Evolutionary conservation across 1,140 invertebrate genomes (phyloP), one percentile per base, ranked within the genome.

Genomic region (Orius insidiosus): DNA sequence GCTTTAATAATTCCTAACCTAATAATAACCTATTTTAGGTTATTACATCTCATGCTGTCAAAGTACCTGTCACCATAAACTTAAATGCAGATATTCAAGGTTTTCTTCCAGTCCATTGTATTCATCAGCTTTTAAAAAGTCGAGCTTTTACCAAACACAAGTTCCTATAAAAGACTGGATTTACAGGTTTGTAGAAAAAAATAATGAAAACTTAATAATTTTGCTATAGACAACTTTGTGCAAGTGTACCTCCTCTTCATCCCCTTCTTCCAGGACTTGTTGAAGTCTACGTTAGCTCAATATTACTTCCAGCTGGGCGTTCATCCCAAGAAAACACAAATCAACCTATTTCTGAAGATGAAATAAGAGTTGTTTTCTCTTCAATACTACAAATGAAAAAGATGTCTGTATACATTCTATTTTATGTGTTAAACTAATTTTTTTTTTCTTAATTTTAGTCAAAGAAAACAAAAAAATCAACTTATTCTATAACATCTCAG

Each of bases 101-200:
- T 13, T 97, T 94, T 65, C 63, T 98, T 46, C 93, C 93, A 0
- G 85, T 97, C 16, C 93, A 98, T 63, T 97, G 93, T 60, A 94
- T 98, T 48, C 89, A 95, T 62, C 93, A 97, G 57, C 63, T 97
- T 10, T 65, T 98, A 0, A 94, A 95, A 61, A 94, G 86, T 18
- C 66, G 92, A 56, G 87, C 90, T 3, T 98, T 97, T 59, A 86
- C 89, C 0, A 96, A 96, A 64, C 84, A 98, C 58, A 87, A 61
- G 56, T 56, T 24, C 54, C 56, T 19, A 57, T 58, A 38, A 58
- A 58, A 48, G 54, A 56, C 35, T 58, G 57, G 57, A 58, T 58
- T 42, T 58, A 57, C 44, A 54, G 54, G 55, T 57, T 4, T 5
- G 3, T 3, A 15, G n/a, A n/a, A n/a, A n/a, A 7, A 24, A 24